A percentile compares a stretch with the other conserved stretches of the same genome.
phyloP scores from a whole-genome alignment of 2,113 vertebrate genomes.

The Taurulus bubalis region DNA sequence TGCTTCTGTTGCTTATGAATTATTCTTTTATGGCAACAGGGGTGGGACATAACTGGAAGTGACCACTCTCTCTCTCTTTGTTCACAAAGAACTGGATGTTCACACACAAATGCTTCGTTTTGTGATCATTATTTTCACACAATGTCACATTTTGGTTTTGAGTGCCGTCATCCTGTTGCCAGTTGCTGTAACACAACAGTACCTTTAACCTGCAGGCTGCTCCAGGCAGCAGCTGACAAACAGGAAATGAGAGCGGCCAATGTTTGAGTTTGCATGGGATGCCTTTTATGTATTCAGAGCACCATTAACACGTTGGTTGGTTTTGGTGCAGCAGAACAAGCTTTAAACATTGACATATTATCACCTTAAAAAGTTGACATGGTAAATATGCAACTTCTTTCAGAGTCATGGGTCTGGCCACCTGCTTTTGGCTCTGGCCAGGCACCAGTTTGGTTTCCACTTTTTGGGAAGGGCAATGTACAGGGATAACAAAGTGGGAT shows the following conservation, averaged over 20 bases:
- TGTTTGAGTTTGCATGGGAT: neutral
- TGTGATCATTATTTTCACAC: neutral
- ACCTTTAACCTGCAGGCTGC: neutral
- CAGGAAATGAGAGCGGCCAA: neutral
- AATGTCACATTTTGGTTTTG: neutral
- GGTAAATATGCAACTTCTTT: no score
- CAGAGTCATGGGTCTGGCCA: no score
- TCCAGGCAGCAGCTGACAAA: neutral
- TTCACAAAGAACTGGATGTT: no score
- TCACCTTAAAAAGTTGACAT: no score
- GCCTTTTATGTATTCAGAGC: neutral
- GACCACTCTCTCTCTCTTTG: neutral
- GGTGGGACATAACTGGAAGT: slow-evolving; percentile 9
- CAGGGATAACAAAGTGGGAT: neutral
- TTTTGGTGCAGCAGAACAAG: neutral
- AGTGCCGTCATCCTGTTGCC: neutral
- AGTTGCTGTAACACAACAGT: neutral
- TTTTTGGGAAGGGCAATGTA: neutral
- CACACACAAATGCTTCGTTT: neutral
- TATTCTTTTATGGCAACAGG: slow-evolving; percentile 1
- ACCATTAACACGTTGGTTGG: neutral
- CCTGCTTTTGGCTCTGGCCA: no score
- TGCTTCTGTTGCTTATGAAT: slow-evolving; percentile 19
- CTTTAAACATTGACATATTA: neutral
- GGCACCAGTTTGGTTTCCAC: no score